phyloP scores from a whole-genome alignment of 2,113 vertebrate genomes.

The Lepus timidus region DNA sequence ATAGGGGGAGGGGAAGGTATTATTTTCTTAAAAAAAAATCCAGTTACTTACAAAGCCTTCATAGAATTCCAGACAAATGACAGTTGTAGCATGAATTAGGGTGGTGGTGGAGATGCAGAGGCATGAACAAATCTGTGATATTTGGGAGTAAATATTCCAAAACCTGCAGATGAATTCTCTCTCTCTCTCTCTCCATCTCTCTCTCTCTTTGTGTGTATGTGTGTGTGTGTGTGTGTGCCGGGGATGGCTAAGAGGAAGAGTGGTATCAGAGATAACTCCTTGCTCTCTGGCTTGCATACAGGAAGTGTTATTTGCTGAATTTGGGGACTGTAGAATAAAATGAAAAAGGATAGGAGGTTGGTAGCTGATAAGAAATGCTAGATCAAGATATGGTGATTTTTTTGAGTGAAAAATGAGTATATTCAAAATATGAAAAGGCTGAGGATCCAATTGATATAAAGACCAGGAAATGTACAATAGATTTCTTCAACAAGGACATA shows the following conservation, averaged over 20 bases:
- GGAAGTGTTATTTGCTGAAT: slow-evolving; percentile 23
- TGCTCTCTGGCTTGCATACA: not conserved
- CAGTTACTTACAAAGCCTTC: not conserved
- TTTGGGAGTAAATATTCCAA: not conserved
- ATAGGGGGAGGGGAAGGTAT: not conserved
- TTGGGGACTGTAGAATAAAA: not conserved
- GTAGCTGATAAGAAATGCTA: not conserved
- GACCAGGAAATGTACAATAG: not conserved
- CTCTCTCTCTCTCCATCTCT: too few relatives aligned
- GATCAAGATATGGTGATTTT: not conserved
- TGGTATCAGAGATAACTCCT: not conserved
- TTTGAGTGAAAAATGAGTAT: slow-evolving; percentile 2
- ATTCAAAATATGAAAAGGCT: not conserved
- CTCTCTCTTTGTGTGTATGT: too few relatives aligned
- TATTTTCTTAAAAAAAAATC: not conserved
- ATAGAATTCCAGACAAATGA: not conserved
- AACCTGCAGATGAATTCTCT: not conserved
- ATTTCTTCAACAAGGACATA: not conserved
- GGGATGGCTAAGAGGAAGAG: not conserved
- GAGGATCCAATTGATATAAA: not conserved
- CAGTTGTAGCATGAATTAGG: not conserved
- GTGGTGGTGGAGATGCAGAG: not conserved
- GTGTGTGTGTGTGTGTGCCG: too few relatives aligned
- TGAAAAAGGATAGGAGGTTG: not conserved
- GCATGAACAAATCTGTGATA: not conserved